Conservation (phyloP, 2,797 vertebrate genomes). For the Columba guinea region DNA sequence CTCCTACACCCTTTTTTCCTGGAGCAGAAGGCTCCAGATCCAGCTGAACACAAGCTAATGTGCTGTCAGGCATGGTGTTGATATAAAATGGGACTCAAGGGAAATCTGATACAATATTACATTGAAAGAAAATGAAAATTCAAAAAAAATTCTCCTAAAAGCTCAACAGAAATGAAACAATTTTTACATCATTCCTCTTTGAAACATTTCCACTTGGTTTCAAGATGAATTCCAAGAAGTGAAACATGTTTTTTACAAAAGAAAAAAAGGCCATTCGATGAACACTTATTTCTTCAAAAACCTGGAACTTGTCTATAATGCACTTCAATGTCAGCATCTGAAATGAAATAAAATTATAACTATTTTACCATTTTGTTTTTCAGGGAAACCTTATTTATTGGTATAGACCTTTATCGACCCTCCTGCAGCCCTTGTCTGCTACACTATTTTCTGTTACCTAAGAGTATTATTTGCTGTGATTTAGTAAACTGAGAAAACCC, state of each 20-base stretch:
- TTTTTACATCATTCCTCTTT: background rate
- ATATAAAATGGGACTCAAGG: background rate
- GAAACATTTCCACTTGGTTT: background rate
- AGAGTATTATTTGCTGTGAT: background rate
- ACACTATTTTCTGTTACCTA: background rate
- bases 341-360: background rate
- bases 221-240: background rate
- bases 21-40: background rate
- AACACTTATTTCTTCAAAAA: background rate
- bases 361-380: background rate
- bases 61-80: rapidly evolving
- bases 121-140: background rate
- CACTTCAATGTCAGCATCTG: background rate
- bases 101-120: background rate
- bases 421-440: background rate
- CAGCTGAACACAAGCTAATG: background rate
- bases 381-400: background rate
- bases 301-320: background rate
- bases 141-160: background rate
- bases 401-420: background rate
- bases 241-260: background rate
- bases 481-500: background rate
- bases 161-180: background rate
- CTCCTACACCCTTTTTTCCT: background rate
- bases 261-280: background rate